phyloP scores from a whole-genome alignment of 1,140 invertebrate species.

The Cydia pomonella region DNA sequence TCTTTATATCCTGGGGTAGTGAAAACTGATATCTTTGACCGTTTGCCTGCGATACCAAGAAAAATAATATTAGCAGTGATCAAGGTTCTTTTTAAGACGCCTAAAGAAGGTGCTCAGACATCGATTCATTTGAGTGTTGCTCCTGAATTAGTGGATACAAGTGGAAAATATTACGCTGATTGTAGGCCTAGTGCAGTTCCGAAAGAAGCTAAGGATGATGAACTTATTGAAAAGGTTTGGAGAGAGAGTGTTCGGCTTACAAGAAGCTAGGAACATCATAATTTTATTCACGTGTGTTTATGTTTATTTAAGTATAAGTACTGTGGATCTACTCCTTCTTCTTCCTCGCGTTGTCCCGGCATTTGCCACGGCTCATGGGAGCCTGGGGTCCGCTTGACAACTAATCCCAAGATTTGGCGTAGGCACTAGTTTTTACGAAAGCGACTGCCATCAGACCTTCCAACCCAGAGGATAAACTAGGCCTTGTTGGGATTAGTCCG shows the following conservation, averaged over 20 bases:
- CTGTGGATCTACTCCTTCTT: too few relatives aligned
- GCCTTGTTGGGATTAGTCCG: too few relatives aligned
- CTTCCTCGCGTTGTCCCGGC: too few relatives aligned
- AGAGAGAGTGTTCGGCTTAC: slow-evolving; percentile 43
- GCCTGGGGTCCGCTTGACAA: too few relatives aligned
- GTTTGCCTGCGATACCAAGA: slow-evolving; percentile 57
- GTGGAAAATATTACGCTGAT: slow-evolving; percentile 69
- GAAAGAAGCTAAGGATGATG: slow-evolving; percentile 44
- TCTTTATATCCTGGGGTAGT: slow-evolving; percentile 82
- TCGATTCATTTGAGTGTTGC: slow-evolving; percentile 73
- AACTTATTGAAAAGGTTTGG: slow-evolving; percentile 56
- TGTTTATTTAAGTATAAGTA: too few relatives aligned
- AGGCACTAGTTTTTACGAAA: too few relatives aligned
- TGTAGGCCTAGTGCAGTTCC: slow-evolving; percentile 43
- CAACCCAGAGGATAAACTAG: too few relatives aligned
- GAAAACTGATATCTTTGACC: slow-evolving; percentile 81
- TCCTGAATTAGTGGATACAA: slow-evolving; percentile 47
- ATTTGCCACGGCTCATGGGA: too few relatives aligned
- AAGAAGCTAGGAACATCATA: neutral
- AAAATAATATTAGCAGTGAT: slow-evolving; percentile 46
- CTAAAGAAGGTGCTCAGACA: slow-evolving; percentile 85
- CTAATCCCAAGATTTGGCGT: too few relatives aligned
- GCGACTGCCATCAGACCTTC: too few relatives aligned
- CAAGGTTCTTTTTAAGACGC: slow-evolving; percentile 80
- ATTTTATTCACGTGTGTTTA: too few relatives aligned